Evolutionary conservation across 1,140 invertebrate genomes (phyloP).

Genomic region (Listronotus bonariensis): DNA sequence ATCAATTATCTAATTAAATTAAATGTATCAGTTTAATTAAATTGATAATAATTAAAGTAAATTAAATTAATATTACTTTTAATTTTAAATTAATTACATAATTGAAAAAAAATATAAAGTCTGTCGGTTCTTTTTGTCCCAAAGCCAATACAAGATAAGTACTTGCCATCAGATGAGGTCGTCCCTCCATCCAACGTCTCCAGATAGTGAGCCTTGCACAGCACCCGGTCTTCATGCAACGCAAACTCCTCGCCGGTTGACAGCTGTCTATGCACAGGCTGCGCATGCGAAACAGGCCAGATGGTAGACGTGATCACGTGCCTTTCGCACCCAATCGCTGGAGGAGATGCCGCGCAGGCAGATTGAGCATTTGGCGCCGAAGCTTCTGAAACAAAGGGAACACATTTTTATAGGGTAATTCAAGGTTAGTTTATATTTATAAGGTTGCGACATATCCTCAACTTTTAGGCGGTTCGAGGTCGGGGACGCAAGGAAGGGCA

Average conservation of each 20-base stretch:
- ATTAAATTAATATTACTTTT: no score
- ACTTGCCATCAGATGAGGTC: constrained; percentile 82
- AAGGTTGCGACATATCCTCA: no score
- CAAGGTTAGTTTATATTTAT: no score
- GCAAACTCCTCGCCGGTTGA: constrained; percentile 98
- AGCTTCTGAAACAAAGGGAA: constrained; percentile 75
- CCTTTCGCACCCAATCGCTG: constrained; percentile 96
- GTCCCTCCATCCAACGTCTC: constrained; percentile 90
- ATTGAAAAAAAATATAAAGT: no score
- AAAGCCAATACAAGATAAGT: background rate
- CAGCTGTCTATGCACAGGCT: constrained; percentile 93
- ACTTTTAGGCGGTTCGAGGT: no score
- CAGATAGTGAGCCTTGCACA: constrained; percentile 96
- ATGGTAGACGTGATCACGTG: constrained; percentile 93
- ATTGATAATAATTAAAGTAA: no score
- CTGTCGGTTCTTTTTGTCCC: no score
- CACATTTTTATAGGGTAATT: no score
- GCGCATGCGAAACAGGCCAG: constrained; percentile 98
- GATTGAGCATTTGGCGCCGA: constrained; percentile 95
- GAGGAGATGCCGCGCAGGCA: constrained; percentile 90
- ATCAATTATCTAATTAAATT: no score
- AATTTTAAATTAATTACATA: no score
- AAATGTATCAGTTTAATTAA: no score
- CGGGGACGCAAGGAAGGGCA: no score
- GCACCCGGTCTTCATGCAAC: constrained; percentile 85